Conservation (phyloP, 2,113 vertebrate species). For the human (Homo sapiens) region GRCh38 chr6:80827501-80828000, state of each 20-base stretch:
- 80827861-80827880: not conserved
- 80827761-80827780: not conserved
- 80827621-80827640: not conserved
- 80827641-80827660: not conserved
- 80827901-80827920: not conserved
- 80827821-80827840: not conserved
- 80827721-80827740: not conserved
- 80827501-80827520: not conserved
- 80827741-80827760: not conserved
- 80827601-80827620: not conserved
- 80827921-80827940: not conserved
- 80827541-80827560: not conserved
- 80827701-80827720: not conserved
- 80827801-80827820: not conserved
- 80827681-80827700: not conserved
- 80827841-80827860: not conserved
- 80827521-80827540: not conserved
- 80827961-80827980: not conserved
- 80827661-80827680: not conserved
- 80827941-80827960: not conserved
- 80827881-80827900: not conserved
- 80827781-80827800: not conserved
- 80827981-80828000: not conserved
- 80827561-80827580: not conserved
- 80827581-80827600: not conserved